Base-by-base conservation (phyloP, 2,113 vertebrate genomes). In the Bos indicus region DNA sequence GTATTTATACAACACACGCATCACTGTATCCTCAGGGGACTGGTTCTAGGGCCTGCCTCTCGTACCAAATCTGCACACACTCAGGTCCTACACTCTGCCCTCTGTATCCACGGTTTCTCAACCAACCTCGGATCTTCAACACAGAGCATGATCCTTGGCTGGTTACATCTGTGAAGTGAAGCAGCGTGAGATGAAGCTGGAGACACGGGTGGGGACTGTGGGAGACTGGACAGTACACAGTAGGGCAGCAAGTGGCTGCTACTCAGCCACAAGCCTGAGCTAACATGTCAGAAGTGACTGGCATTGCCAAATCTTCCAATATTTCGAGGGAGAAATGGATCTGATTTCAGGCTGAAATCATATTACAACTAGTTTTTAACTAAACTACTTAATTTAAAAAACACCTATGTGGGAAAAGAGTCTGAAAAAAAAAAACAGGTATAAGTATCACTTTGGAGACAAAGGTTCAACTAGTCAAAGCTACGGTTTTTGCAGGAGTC, bases 271-370 rank as follows among this genome's bases (percentile, higher is more conserved):
- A 52, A 28, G 33, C 21, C 48, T 33, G 26, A 16, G 0, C 3
- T 28, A 7, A 40, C 3, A 25, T 0, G 6, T 3, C 26, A 23
- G 8, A 33, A 51, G 28, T 4, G 6, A 14, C 57, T 6, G 1
- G 30, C 48, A 26, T 52, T 6, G 16, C 54, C 67, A 78, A 12
- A 12, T 43, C 17, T 86, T 90, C 52, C 60, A 46, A 14, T 88
- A 40, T 87, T 82, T 56, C 48, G 43, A 43, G 56, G 60, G 51
- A 25, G 46, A 91, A 86, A 52, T 25, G 14, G 30, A 87, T 59
- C 48, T 23, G 10, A 52, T 57, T 71, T 84, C 83, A 33, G 52
- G 43, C 26, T 71, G 36, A 84, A 83, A 71, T 84, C 26, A 46
- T 51, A 84, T 12, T 25, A 33, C 2, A 23, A n/a, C 17, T 71